Percentiles rank a stretch among this genome's conserved stretches.
Evolutionary conservation across 1,140 invertebrate species (phyloP).

Genomic region (Dreissena polymorpha): DNA sequence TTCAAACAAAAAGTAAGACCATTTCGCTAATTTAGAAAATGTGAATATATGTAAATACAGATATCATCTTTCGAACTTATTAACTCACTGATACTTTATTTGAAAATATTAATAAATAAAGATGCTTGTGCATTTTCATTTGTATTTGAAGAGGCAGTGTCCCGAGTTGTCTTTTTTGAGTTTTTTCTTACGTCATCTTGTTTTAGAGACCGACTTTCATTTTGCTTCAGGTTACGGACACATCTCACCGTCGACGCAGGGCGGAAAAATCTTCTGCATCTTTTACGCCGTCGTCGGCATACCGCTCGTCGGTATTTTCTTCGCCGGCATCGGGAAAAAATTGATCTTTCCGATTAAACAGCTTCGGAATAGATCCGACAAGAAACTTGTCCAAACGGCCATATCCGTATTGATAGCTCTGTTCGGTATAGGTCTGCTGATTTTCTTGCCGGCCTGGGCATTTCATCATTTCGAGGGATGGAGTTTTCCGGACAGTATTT

Average conservation of each 20-base stretch:
- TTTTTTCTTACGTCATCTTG: too few relatives aligned
- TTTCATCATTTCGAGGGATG: conserved; percentile 54
- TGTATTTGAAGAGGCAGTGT: too few relatives aligned
- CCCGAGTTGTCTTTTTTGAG: too few relatives aligned
- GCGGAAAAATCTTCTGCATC: conserved; percentile 64
- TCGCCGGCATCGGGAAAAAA: conserved; percentile 61
- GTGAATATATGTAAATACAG: too few relatives aligned
- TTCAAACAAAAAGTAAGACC: too few relatives aligned
- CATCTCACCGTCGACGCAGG: conserved; percentile 62
- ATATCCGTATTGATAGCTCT: conserved; percentile 51
- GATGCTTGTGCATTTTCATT: too few relatives aligned
- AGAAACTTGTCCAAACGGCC: conserved; percentile 35
- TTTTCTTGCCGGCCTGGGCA: conserved; percentile 54
- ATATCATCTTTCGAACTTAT: too few relatives aligned
- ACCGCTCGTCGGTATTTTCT: conserved; percentile 57
- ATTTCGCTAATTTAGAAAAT: too few relatives aligned
- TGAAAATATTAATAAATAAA: too few relatives aligned
- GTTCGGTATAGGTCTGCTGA: conserved; percentile 15
- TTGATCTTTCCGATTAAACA: conserved; percentile 53
- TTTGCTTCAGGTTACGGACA: conserved; percentile 69
- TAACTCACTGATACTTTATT: too few relatives aligned
- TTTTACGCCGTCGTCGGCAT: conserved; percentile 70
- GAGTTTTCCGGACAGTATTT: conserved; percentile 49
- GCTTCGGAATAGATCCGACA: conserved; percentile 48
- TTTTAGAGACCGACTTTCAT: background rate